Evolutionary conservation across 2,888 invertebrate species (phyloP).

Genomic region (Tachina grossa): DNA sequence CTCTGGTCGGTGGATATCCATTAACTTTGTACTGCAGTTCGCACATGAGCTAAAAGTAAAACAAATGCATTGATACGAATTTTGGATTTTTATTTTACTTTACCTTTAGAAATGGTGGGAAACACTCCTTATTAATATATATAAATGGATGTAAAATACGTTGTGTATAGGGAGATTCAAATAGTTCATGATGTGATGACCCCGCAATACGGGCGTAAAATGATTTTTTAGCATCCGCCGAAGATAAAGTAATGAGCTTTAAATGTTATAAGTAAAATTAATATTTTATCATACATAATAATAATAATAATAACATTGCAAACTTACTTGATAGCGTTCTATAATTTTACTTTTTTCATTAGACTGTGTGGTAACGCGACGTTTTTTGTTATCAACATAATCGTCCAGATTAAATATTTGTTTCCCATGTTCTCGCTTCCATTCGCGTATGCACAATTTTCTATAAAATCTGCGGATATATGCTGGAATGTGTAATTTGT

Average conservation of each 20-base stretch:
- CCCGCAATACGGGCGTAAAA: constrained; percentile 85
- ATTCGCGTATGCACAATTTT: constrained; percentile 85
- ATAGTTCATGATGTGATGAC: constrained; percentile 83
- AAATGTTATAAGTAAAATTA: constrained; percentile 34
- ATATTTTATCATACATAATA: neutral
- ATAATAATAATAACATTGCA: neutral
- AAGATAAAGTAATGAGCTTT: constrained; percentile 76
- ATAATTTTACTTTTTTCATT: constrained; percentile 76
- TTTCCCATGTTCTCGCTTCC: constrained; percentile 84
- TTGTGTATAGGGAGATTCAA: constrained; percentile 88
- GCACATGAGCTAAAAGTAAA: constrained; percentile 81
- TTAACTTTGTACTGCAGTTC: constrained; percentile 82
- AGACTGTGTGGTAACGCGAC: neutral
- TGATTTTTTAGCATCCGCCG: constrained; percentile 74
- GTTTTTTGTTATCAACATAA: constrained; percentile 67
- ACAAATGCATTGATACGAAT: neutral
- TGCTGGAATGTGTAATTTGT: constrained; percentile 78
- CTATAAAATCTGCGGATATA: constrained; percentile 84
- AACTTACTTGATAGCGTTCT: constrained; percentile 80
- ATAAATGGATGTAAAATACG: constrained; percentile 93
- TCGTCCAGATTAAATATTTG: constrained; percentile 85
- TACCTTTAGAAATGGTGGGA: constrained; percentile 89
- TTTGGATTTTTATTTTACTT: constrained; percentile 71
- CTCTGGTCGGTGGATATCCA: constrained; percentile 82
- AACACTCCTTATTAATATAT: constrained; percentile 86